Conservation (phyloP, 2,113 vertebrate genomes). For the Delphinus delphis region DNA sequence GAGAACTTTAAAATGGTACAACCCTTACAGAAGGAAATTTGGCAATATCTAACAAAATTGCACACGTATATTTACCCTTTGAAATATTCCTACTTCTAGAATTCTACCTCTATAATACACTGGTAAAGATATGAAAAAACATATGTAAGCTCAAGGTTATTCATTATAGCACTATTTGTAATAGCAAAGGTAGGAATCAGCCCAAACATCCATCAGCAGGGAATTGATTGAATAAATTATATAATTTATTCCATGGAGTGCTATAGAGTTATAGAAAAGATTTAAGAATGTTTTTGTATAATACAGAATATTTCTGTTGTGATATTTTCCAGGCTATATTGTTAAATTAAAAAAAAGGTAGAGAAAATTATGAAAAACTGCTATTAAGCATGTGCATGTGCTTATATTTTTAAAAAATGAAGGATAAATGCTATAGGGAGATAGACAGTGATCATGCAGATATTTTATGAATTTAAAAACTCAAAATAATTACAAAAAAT, state of each 20-base stretch:
- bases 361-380: not conserved
- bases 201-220: not conserved
- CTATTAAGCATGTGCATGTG: not conserved
- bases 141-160: not conserved
- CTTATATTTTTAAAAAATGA: not conserved
- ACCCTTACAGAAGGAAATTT: not conserved
- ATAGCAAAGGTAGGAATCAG: not conserved
- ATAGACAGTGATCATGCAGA: not conserved
- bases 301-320: not conserved
- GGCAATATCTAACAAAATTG: not conserved
- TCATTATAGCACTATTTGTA: not conserved
- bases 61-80: not conserved
- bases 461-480: slow-evolving; percentile 14
- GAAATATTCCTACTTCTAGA: not conserved
- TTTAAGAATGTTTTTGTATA: not conserved
- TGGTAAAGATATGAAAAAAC: not conserved
- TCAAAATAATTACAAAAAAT: not conserved
- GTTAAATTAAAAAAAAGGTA: not conserved
- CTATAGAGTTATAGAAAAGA: not conserved
- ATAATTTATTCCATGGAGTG: not conserved
- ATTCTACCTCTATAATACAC: not conserved
- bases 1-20: not conserved
- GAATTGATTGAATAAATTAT: not conserved
- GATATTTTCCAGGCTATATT: not conserved
- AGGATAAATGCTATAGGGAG: not conserved